Evolutionary conservation across 2,113 vertebrate genomes (phyloP).

Genomic region (Cottus gobio): DNA sequence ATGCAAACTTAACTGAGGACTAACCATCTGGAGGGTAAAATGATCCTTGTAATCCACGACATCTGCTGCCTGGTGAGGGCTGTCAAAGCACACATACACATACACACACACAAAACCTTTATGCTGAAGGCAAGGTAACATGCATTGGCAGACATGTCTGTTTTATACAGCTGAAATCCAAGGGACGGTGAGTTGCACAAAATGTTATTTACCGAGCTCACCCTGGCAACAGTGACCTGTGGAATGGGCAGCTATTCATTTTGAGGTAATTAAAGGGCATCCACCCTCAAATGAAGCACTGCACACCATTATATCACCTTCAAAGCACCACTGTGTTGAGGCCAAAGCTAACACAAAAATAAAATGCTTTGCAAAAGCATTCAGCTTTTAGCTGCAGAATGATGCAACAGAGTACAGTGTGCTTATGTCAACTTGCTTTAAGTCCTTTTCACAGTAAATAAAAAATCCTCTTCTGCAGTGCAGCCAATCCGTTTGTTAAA

Average conservation of each 20-base stretch:
- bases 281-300: constrained; percentile 41
- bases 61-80: constrained; percentile 23
- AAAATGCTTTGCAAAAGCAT: constrained; percentile 36
- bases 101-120: too few relatives aligned
- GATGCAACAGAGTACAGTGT: constrained; percentile 48
- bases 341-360: constrained; percentile 58
- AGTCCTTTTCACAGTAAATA: constrained; percentile 53
- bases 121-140: neutral
- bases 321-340: constrained; percentile 35
- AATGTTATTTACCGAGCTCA: constrained; percentile 17
- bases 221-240: constrained; percentile 9
- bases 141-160: neutral
- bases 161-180: constrained; percentile 6
- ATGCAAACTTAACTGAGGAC: constrained; percentile 17
- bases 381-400: constrained; percentile 42
- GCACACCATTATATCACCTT: constrained; percentile 30
- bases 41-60: constrained; percentile 15
- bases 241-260: constrained; percentile 40
- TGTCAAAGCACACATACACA: constrained; percentile 19
- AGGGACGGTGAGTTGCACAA: neutral
- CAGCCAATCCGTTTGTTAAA: constrained; percentile 45
- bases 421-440: constrained; percentile 62
- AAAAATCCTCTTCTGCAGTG: constrained; percentile 26
- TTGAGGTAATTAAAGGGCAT: constrained; percentile 47
- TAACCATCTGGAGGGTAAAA: constrained; percentile 39